phyloP scores from a whole-genome alignment of 2,797 vertebrate species.

The Sebastes baramenuke region DNA sequence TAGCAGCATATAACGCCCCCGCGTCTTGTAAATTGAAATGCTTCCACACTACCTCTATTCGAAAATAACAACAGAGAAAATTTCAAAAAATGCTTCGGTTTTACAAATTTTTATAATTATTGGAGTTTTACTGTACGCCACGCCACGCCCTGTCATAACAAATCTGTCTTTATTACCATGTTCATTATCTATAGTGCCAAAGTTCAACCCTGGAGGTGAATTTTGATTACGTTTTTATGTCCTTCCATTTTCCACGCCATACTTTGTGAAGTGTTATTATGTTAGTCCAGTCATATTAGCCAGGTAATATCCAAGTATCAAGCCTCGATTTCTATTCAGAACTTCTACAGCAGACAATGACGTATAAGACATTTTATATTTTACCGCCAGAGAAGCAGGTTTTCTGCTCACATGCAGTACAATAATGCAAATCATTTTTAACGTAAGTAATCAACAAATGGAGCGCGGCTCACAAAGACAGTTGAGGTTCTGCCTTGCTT shows the following conservation, averaged over 20 bases:
- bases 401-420: slow-evolving; percentile 19
- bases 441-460: slow-evolving; percentile 6
- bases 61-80: slow-evolving; percentile 58
- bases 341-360: slow-evolving; percentile 28
- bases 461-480: neutral
- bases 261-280: slow-evolving; percentile 37
- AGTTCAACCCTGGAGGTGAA: slow-evolving; percentile 71
- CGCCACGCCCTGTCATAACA: slow-evolving; percentile 16
- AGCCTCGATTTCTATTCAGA: slow-evolving; percentile 40
- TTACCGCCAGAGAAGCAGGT: slow-evolving; percentile 19
- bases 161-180: slow-evolving; percentile 18
- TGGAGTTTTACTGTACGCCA: slow-evolving; percentile 19
- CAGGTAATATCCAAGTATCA: slow-evolving; percentile 24
- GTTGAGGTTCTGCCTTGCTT: neutral
- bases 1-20: slow-evolving; percentile 57
- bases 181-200: slow-evolving; percentile 72
- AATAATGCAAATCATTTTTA: slow-evolving; percentile 26
- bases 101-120: slow-evolving; percentile 51
- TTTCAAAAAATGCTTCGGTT: slow-evolving; percentile 47
- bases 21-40: slow-evolving; percentile 59
- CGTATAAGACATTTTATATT: slow-evolving; percentile 34
- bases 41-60: slow-evolving; percentile 87
- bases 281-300: slow-evolving; percentile 17
- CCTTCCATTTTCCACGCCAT: slow-evolving; percentile 27
- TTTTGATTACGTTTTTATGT: slow-evolving; percentile 62